Evolutionary conservation across 2,888 invertebrate genomes (phyloP), one percentile per base, ranked within the genome.

Genomic region (Ptilodon capucinus): DNA sequence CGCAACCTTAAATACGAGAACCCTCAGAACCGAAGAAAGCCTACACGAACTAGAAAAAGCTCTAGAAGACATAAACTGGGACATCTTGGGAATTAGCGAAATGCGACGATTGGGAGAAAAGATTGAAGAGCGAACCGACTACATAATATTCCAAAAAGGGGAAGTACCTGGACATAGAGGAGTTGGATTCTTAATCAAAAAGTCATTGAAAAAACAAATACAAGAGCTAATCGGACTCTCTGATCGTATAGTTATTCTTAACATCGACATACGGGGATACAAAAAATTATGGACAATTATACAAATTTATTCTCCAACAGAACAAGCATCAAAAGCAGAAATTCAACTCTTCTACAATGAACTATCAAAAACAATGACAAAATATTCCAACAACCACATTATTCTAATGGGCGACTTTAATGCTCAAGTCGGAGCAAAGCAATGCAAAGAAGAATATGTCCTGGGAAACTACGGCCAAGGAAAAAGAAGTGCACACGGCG

Each of bases 1-100:
- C 34, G 14, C 34, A 17, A 40, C 40, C 1, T 35, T 25, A 5
- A 45, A 45, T 11, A 25, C 32, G 1, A 17, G 45, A 9, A 40
- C 46, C n/a, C 18, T 46, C 1, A 19, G 32, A 18, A 35, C 35
- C 11, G 25, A 23, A 28, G 41, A 46, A 36, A 8, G 35, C 2
- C 9, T 46, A 14, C 6, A 11, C 8, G 46, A 46, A 36, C n/a
- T 46, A 13, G 45, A 45, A 35, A 23, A 35, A 17, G 45, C 45
- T 11, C 8, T 45, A 25, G n/a, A 45, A n/a, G 7, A 25, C 9
- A 35, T 40, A 11, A 40, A 41, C 2, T 46, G 41, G 46, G 46
- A 46, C 19, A 32, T 42, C 1, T 2, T 42, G 17, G 42, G 42
- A 5, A 17, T 42, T 18, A 30, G 19, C 4, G 35, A 41, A 23